Conservation (phyloP, 2,797 vertebrate genomes). For the Erethizon dorsatum region DNA sequence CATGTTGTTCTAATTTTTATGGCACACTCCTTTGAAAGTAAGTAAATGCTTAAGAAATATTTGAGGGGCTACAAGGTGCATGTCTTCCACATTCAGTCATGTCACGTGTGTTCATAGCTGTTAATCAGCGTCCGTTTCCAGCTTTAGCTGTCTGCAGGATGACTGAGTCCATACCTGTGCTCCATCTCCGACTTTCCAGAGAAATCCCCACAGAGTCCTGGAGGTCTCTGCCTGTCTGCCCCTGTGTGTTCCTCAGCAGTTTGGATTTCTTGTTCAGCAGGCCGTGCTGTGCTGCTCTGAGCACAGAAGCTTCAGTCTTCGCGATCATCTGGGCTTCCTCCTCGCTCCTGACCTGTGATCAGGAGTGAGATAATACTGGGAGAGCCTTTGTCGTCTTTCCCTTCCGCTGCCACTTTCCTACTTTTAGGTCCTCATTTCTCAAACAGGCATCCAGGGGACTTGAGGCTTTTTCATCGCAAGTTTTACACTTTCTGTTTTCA, state of each 20-base stretch:
- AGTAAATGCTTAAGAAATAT: conserved; percentile 28
- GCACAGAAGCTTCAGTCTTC: neutral
- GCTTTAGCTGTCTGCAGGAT: neutral
- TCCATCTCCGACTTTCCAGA: neutral
- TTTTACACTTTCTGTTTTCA: conserved; percentile 2
- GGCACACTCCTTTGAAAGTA: conserved; percentile 2
- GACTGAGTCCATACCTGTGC: neutral
- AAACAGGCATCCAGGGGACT: neutral
- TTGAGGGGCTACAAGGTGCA: neutral
- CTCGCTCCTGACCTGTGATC: neutral
- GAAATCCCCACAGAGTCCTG: neutral
- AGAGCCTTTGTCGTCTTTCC: neutral
- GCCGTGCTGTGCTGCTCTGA: neutral
- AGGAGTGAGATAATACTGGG: neutral
- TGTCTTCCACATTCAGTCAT: neutral
- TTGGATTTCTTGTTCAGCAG: neutral
- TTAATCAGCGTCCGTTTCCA: neutral
- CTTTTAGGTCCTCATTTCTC: conserved; percentile 11
- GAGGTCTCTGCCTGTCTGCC: neutral
- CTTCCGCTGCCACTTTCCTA: neutral
- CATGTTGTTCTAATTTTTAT: neutral
- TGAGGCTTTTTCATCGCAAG: neutral
- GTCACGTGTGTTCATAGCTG: neutral
- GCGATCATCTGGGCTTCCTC: neutral
- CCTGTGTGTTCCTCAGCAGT: neutral